Evolutionary conservation across 2,888 invertebrate genomes (phyloP), one percentile per base, ranked within the genome.

Genomic region (Cryptus viduatorius): DNA sequence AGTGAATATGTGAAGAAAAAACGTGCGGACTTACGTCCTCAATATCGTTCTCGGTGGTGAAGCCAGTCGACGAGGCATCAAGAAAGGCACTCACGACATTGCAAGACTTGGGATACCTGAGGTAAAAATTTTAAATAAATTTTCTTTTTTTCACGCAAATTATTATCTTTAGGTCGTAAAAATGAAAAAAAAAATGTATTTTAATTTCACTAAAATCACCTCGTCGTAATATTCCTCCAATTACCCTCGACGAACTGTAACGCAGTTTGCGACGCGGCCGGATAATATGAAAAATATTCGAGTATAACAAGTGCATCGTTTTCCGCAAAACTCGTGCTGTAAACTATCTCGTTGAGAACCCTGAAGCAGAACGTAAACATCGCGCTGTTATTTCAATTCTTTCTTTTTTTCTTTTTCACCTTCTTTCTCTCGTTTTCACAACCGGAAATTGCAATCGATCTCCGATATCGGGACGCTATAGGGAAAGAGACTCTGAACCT

Each of bases 341-440:
- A 86, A 4, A 92, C 86, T 64, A 92, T 88, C 69, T 92, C 92
- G 72, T 89, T 89, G n/a, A 93, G 89, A 19, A 92, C 78, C 48
- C 93, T 93, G n/a, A 61, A 31, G 61, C 29, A 31, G 61, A 61
- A 61, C 12, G 61, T 29, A 61, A 61, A 61, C 61, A 61, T 61
- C 31, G 44, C 46, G 31, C 50, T 4, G 31, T 50, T 65, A 73
- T 61, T 75, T 61, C 61, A 50, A 68, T 72, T 61, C 44, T 59
- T 48, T 44, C 37, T 37, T 79, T 8, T 61, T 12, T 19, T 19
- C 29, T 59, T 29, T 76, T 75, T 8, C 24, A 76, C 12, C 50
- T 83, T 31, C 42, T 16, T 76, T 65, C 24, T 10, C n/a, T 50
- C 42, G 48, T 29, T 72, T 65, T 77, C 68, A 24, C 46, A 73